Base-by-base conservation (phyloP, 2,888 invertebrate genomes). In the Euphydryas editha region DNA sequence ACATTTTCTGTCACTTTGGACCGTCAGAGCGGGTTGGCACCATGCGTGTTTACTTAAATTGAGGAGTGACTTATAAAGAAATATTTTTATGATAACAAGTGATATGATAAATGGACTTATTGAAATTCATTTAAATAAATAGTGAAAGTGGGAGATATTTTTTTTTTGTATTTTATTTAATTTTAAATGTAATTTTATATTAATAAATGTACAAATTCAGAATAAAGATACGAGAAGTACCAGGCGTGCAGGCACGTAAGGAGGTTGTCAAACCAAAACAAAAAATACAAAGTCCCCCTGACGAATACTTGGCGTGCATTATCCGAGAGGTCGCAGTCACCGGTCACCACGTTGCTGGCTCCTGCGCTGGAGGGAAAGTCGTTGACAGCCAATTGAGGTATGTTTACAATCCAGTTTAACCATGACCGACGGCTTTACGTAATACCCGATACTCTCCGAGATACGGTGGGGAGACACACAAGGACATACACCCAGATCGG, bases 321-420 rank as follows among this genome's bases (percentile, higher is more conserved):
- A 85, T 95, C 65, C 89, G 95, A 63, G 94, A 94, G 42, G 93
- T 94, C 10, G 95, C 94, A 0, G 88, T 96, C 24, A 94, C 96
- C 0, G 95, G 96, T 0, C 97, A 98, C 81, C 98, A 98, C 83
- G 95, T 95, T 0, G 96, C 95, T 0, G 97, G 97, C 13, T 96
- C 96, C 0, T 96, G 96, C 78, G 94, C 95, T 42, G 96, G 97
- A 82, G 97, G 96, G 2, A 91, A 94, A 2, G 97, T 97, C 0
- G 95, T 97, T 0, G 95, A 97, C 77, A 85, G 94, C 2, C 78
- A 94, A 49, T 83, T 96, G 7, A 93, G 94, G 96, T 96, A 76
- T 67, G 44, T 39, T 21, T 24, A 18, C 20, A 20, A 47, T 51
- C 7, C 8, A 42, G 15, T 36, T 8, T 17, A 17, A 20, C 49